Percentiles rank a stretch among this genome's conserved stretches.
phyloP scores from a whole-genome alignment of 2,797 vertebrate genomes.

The Labeo calbasu region DNA sequence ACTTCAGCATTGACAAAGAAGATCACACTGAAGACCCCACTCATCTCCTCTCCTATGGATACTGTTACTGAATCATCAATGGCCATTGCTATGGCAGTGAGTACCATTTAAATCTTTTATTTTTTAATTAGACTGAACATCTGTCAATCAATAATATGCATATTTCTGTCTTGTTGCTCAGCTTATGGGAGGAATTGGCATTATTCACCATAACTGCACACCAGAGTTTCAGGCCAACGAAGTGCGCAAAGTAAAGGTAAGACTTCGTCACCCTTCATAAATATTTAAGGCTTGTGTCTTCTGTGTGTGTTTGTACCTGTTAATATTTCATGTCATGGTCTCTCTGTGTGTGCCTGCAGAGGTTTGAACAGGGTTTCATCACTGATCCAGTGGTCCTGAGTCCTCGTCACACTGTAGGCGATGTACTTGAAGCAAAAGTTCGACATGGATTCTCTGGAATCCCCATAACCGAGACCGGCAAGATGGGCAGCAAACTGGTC shows the following conservation, averaged over 20 bases:
- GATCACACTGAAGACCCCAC: slow-evolving; percentile 91
- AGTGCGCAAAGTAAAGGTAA: slow-evolving; percentile 93
- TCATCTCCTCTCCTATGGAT: slow-evolving; percentile 96
- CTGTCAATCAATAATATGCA: background rate
- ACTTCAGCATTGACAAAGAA: slow-evolving; percentile 92
- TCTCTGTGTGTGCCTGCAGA: slow-evolving; percentile 70
- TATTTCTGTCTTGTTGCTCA: slow-evolving; percentile 58
- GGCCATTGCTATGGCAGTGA: slow-evolving; percentile 96
- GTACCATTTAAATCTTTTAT: slow-evolving; percentile 44
- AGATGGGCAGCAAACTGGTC: slow-evolving; percentile 91
- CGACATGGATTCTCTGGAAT: slow-evolving; percentile 93
- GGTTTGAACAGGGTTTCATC: slow-evolving; percentile 94
- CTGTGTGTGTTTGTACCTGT: slow-evolving; percentile 16
- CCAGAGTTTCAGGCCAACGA: slow-evolving; percentile 95
- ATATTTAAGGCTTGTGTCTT: background rate
- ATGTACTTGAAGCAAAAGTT: slow-evolving; percentile 89
- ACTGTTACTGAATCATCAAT: slow-evolving; percentile 93
- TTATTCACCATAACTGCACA: slow-evolving; percentile 96
- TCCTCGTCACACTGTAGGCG: slow-evolving; percentile 84
- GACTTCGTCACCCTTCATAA: background rate
- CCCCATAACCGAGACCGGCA: slow-evolving; percentile 88
- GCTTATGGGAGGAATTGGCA: slow-evolving; percentile 95
- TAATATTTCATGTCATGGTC: background rate
- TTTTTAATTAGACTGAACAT: background rate
- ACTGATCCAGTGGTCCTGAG: slow-evolving; percentile 92